Base-by-base conservation (phyloP, 2,888 invertebrate species). In the Heteromyza rotundicornis region DNA sequence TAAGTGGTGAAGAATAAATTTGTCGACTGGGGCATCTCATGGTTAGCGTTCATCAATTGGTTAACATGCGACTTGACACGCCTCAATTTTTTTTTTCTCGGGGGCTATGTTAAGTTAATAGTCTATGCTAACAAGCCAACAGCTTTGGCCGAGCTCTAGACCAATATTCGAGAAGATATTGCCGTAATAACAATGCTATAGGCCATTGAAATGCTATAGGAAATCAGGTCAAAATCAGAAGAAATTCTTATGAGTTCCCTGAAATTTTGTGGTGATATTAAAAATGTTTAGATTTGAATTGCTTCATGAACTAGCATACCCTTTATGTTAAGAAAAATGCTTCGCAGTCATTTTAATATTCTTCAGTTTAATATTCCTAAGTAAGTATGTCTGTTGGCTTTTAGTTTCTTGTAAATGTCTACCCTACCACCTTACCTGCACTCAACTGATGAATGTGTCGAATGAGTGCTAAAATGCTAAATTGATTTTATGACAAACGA, bases 381-480 rank as follows among this genome's bases (percentile, higher is more conserved):
- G n/a, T n/a, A n/a, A n/a, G n/a, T n/a, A n/a, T n/a, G n/a, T n/a
- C n/a, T n/a, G n/a, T n/a, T n/a, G n/a, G n/a, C n/a, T n/a, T n/a
- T n/a, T n/a, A n/a, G n/a, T n/a, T n/a, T n/a, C n/a, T n/a, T n/a
- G n/a, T n/a, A n/a, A n/a, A n/a, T n/a, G n/a, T n/a, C n/a, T n/a
- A n/a, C n/a, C n/a, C n/a, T 20, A 22, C 12, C 50, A 50, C 12
- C 23, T 50, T 50, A 8, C 20, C 7, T 47, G 47, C n/a, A 47
- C 51, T 53, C 52, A n/a, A n/a, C 58, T 68, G 70, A 70, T 23
- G 62, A 62, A 66, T 66, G 47, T 59, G 57, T 60, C 53, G 59
- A 56, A 59, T 49, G 57, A 62, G 70, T 64, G 66, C 60, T 64
- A 68, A 70, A 59, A 62, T 58, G 32, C 51, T 58, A 54, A 68